Base-by-base conservation (phyloP, 1,140 invertebrate genomes). In the Drosophila prosaltans region DNA sequence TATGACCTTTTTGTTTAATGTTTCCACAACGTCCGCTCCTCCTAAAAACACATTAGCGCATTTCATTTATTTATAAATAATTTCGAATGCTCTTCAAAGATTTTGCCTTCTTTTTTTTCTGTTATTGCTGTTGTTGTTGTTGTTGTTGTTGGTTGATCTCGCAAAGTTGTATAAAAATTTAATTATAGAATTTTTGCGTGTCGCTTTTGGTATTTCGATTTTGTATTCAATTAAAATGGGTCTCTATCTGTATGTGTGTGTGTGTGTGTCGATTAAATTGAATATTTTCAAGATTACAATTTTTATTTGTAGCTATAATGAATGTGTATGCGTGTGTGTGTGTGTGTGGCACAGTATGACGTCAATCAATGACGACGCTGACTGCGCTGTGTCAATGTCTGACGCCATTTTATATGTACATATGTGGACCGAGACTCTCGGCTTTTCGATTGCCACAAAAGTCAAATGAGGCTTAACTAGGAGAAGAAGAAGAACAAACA, bases 1-100 rank as follows among this genome's bases (percentile, higher is more conserved):
- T 66, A 74, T 74, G 40, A 45, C 71, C 43, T 70, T 74, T 65
- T 65, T 59, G 39, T 71, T 75, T 64, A 73, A 68, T 54, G 72
- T 57, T 58, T 69, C 28, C 10, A n/a, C 48, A 21, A 3, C 11
- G 8, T 60, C 8, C 45, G 40, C 43, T 55, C 11, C 28, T 40
- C 11, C 21, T 41, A 32, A 26, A 24, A 54, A 61, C 30, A 57
- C 55, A 71, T 69, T 73, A 74, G 36, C 40, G 58, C 72, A 60
- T 41, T 65, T 81, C 60, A 76, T 79, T 79, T 79, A 79, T 85
- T 86, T 86, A 85, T 86, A 85, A 81, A 80, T 58, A 66, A 67
- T 73, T 77, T 68, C 59, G 24, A n/a, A 24, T 39, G 64, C 63
- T 51, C 45, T 51, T 51, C 45, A 48, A 51, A 51, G 21, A 21